Conservation (phyloP, 2,797 vertebrate species). For the Eulemur albifrons region DNA sequence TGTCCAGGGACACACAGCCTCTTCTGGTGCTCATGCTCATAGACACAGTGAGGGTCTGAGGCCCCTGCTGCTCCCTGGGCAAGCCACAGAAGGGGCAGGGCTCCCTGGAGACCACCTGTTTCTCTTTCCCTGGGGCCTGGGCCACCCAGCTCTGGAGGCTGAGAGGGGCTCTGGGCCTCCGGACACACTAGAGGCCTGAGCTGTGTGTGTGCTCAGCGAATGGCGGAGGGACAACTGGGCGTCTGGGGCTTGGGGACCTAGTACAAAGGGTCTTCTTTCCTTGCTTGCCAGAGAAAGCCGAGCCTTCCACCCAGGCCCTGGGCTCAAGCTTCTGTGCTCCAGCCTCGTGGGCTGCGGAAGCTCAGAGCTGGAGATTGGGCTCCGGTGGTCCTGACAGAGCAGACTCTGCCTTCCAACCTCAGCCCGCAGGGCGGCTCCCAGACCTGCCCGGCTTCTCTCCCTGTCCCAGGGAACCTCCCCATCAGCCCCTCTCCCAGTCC, state of each 20-base stretch:
- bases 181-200: background rate
- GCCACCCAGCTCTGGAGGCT: background rate
- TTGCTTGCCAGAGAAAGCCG: background rate
- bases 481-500: background rate
- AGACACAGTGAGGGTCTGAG: accelerated
- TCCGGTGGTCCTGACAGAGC: background rate
- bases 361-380: background rate
- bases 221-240: background rate
- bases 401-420: background rate
- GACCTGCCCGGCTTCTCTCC: background rate
- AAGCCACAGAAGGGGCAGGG: background rate
- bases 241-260: background rate
- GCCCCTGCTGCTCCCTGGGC: background rate
- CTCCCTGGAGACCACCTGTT: background rate
- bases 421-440: accelerated
- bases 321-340: accelerated
- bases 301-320: accelerated
- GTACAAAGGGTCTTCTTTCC: background rate
- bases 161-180: background rate
- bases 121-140: background rate
- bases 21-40: background rate
- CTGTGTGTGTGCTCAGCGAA: background rate
- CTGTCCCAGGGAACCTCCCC: background rate
- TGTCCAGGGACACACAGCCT: background rate
- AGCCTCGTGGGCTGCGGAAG: background rate